phyloP scores from a whole-genome alignment of 2,888 invertebrate genomes.

The Gibbula magus region DNA sequence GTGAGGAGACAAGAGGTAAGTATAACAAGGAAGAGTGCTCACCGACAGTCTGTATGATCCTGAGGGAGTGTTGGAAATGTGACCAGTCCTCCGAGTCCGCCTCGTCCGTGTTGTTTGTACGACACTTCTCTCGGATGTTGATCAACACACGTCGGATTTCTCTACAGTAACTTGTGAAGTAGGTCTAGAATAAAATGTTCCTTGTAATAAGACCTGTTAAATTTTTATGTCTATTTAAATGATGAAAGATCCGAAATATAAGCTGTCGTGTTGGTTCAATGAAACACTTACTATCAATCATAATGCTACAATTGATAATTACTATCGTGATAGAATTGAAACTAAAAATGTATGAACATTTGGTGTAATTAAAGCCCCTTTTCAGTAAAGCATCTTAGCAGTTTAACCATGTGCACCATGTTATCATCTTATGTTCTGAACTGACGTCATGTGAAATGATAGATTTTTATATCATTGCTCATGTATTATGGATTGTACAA shows the following conservation, averaged over 20 bases:
- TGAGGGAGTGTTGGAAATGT: slow-evolving; percentile 74
- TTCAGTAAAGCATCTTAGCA: no score
- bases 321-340: no score
- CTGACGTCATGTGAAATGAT: no score
- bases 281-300: no score
- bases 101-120: slow-evolving; percentile 40
- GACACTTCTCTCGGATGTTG: slow-evolving; percentile 78
- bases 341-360: no score
- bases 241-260: not conserved
- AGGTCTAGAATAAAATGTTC: slow-evolving; percentile 74
- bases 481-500: no score
- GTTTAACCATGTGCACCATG: no score
- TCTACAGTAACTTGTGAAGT: slow-evolving; percentile 81
- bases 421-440: no score
- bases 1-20: not conserved
- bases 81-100: slow-evolving; percentile 72
- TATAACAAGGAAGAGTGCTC: slow-evolving; percentile 25
- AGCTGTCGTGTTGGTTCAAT: not conserved
- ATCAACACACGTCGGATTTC: slow-evolving; percentile 81
- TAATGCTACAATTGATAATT: no score
- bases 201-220: not conserved
- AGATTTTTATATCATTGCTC: no score
- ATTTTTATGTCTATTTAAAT: not conserved
- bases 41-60: slow-evolving; percentile 75
- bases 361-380: no score